Percentiles rank a stretch among this genome's conserved stretches.
Conservation (phyloP, 2,113 vertebrate species). For the Pseudorhombus dupliciocellatus region DNA sequence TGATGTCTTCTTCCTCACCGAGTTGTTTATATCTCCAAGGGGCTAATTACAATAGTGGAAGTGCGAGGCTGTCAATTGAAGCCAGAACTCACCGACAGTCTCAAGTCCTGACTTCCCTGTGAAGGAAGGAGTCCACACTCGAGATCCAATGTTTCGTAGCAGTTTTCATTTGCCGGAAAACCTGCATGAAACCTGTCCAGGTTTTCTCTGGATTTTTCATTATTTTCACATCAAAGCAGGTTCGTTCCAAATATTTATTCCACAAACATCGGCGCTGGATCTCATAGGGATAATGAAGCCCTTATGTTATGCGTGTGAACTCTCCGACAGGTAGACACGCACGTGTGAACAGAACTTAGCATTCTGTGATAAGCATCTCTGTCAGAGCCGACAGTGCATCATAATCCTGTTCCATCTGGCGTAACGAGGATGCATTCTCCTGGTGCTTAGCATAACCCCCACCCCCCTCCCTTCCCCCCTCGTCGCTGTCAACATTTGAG, state of each 20-base stretch:
- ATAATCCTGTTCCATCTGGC: slow-evolving; percentile 74
- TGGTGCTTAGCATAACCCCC: slow-evolving; percentile 57
- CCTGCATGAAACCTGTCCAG: slow-evolving; percentile 13
- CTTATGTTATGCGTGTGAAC: slow-evolving; percentile 26
- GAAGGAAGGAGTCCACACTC: slow-evolving; percentile 35
- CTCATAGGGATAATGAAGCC: slow-evolving; percentile 40
- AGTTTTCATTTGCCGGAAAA: slow-evolving; percentile 20
- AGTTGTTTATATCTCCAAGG: slow-evolving; percentile 73
- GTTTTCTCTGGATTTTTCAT: slow-evolving; percentile 14
- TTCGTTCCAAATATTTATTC: neutral
- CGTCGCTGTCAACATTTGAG: slow-evolving; percentile 66
- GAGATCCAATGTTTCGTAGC: slow-evolving; percentile 17
- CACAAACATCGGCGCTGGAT: neutral
- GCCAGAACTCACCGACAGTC: slow-evolving; percentile 33
- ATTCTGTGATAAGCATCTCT: slow-evolving; percentile 52
- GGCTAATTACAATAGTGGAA: slow-evolving; percentile 76
- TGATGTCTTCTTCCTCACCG: slow-evolving; percentile 59
- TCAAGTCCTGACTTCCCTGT: slow-evolving; percentile 41
- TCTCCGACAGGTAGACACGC: slow-evolving; percentile 59
- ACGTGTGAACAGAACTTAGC: slow-evolving; percentile 42
- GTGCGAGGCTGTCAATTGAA: slow-evolving; percentile 65
- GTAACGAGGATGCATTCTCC: slow-evolving; percentile 64
- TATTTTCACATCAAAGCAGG: slow-evolving; percentile 26
- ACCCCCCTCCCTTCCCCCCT: neutral
- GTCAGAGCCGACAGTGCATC: slow-evolving; percentile 61